phyloP scores from a whole-genome alignment of 2,797 vertebrate species.

The Dipus sagitta region DNA sequence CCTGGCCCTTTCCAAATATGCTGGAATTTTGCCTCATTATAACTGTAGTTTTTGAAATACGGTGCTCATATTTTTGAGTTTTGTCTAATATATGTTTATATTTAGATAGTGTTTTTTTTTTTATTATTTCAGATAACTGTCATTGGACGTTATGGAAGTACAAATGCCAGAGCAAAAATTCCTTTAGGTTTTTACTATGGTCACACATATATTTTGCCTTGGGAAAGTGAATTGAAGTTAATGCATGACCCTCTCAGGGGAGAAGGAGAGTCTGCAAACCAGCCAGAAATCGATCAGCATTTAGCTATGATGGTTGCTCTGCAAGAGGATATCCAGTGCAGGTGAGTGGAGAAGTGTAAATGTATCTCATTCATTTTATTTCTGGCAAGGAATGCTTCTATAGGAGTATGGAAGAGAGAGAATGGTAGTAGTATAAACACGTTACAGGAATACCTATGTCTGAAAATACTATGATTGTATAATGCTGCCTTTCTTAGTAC shows the following conservation, averaged over 20 bases:
- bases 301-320: slow-evolving; percentile 98
- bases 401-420: slow-evolving; percentile 19
- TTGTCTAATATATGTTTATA: background rate
- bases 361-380: slow-evolving; percentile 19
- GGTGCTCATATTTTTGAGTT: slow-evolving; percentile 10
- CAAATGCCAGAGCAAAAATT: slow-evolving; percentile 98
- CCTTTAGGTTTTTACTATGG: slow-evolving; percentile 99
- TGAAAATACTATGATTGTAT: slow-evolving; percentile 21
- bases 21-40: background rate
- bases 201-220: slow-evolving; percentile 98
- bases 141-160: slow-evolving; percentile 98
- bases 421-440: background rate
- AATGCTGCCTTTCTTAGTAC: slow-evolving; percentile 19
- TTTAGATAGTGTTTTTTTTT: slow-evolving; percentile 31
- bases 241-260: slow-evolving; percentile 97
- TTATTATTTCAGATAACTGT: slow-evolving; percentile 95
- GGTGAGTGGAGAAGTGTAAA: slow-evolving; percentile 87
- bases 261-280: slow-evolving; percentile 94
- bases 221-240: slow-evolving; percentile 98
- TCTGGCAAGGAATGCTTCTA: slow-evolving; percentile 14
- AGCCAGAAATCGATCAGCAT: slow-evolving; percentile 98
- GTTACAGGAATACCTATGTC: background rate
- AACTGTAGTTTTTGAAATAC: slow-evolving; percentile 12
- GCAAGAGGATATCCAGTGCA: slow-evolving; percentile 99
- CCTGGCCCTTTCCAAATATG: too few relatives aligned